phyloP scores from a whole-genome alignment of 2,797 vertebrate species.

The Tapera naevia region DNA sequence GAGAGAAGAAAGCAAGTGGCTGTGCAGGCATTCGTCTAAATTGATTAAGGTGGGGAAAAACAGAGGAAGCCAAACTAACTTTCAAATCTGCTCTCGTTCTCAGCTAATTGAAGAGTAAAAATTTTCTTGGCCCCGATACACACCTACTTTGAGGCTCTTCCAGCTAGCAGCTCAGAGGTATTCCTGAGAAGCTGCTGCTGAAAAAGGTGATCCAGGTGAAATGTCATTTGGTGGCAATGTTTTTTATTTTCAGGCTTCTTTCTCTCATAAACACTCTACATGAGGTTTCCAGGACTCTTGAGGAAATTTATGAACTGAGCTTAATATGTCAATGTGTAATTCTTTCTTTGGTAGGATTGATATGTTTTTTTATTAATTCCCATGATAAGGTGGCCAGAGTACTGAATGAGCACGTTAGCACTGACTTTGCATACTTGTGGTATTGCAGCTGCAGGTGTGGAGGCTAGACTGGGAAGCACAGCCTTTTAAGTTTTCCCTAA shows the following conservation, averaged over 20 bases:
- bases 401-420: accelerated
- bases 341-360: background rate
- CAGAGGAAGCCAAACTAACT: background rate
- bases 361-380: background rate
- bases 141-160: background rate
- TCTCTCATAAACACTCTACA: background rate
- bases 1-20: accelerated
- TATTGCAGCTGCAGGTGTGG: background rate
- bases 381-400: too few relatives aligned
- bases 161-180: background rate
- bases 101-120: background rate
- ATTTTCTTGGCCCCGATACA: background rate
- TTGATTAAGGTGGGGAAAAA: background rate
- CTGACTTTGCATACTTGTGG: background rate
- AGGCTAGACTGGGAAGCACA: background rate
- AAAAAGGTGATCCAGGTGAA: background rate
- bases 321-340: background rate
- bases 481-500: background rate
- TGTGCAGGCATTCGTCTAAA: background rate
- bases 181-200: background rate
- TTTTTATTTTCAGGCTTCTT: background rate
- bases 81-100: background rate
- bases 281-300: background rate
- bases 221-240: background rate
- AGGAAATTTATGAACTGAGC: background rate